These are phyloP conservation scores for Autographa pulchrina DNA, from an alignment of 2,888 invertebrate species.

Conservation along the genomic window DNA sequence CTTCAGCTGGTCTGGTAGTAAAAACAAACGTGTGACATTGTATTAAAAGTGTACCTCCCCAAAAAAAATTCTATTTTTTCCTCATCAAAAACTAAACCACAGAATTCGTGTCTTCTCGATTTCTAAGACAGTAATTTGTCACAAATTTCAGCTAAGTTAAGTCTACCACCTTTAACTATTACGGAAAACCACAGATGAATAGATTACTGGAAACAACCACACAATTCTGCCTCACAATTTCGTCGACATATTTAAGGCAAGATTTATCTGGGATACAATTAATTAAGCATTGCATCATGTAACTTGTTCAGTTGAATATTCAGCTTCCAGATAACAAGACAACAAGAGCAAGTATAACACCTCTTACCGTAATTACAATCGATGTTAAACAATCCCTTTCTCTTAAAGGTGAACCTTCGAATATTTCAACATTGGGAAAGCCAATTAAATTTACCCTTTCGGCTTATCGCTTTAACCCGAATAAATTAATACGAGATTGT, in stretches of 20 bases:
- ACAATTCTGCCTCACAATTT: constrained; percentile 1
- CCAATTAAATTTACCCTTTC: constrained; percentile 61
- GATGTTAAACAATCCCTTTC: constrained; percentile 51
- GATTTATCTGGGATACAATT: not conserved
- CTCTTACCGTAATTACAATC: constrained; percentile 43
- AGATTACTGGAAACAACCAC: constrained; percentile 1
- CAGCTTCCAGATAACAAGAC: constrained; percentile 6
- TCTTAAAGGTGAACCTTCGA: constrained; percentile 53
- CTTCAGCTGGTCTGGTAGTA: not conserved
- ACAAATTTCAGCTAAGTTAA: not conserved
- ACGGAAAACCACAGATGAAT: not conserved
- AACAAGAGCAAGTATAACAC: constrained; percentile 34
- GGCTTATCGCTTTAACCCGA: constrained; percentile 57
- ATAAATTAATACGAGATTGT: constrained; percentile 56
- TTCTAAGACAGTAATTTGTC: not conserved
- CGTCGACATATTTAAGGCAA: not conserved
- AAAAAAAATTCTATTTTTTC: too few relatives aligned
- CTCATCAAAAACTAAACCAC: not conserved
- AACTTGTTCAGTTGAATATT: not conserved
- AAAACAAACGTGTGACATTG: too few relatives aligned
- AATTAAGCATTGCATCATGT: constrained; percentile 2
- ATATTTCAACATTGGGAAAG: constrained; percentile 50
- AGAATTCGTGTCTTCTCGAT: not conserved
- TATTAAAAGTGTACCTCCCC: too few relatives aligned
- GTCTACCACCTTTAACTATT: not conserved